Evolutionary conservation across 2,113 vertebrate species (phyloP).

Genomic region (Scophthalmus maximus): DNA sequence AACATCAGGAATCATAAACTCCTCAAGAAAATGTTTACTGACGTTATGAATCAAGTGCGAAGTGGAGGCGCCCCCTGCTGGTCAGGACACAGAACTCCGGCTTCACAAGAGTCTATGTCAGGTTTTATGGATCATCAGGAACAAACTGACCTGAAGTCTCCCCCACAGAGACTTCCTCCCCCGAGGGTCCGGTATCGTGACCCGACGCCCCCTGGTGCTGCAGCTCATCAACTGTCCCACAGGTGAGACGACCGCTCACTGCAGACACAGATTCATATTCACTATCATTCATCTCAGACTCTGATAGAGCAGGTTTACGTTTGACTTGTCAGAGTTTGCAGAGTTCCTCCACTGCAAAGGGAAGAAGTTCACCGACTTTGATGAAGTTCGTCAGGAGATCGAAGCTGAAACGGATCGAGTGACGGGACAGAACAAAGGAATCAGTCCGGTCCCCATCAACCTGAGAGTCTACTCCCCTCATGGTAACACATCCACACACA

Average conservation of each 20-base stretch:
- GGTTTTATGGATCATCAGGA: no score
- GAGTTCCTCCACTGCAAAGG: slow-evolving; percentile 98
- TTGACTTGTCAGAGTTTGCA: slow-evolving; percentile 51
- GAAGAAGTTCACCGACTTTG: slow-evolving; percentile 95
- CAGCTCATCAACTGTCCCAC: slow-evolving; percentile 92
- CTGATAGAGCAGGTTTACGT: neutral
- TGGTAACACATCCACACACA: slow-evolving; percentile 76
- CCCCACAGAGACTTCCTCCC: slow-evolving; percentile 92
- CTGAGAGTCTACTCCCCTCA: slow-evolving; percentile 94
- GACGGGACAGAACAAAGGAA: slow-evolving; percentile 96
- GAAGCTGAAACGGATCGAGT: slow-evolving; percentile 93
- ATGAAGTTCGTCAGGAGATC: slow-evolving; percentile 95
- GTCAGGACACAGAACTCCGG: no score
- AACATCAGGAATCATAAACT: no score
- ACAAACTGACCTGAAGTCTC: neutral
- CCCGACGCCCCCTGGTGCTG: slow-evolving; percentile 92
- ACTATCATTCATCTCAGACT: neutral
- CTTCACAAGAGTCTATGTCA: no score
- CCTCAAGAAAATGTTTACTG: no score
- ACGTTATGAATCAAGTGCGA: no score
- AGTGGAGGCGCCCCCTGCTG: no score
- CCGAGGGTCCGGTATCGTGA: slow-evolving; percentile 95
- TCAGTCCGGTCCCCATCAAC: slow-evolving; percentile 96
- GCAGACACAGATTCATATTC: neutral
- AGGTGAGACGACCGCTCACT: slow-evolving; percentile 78